Conservation (phyloP, 1,140 invertebrate genomes). For the Diabrotica undecimpunctata region DNA sequence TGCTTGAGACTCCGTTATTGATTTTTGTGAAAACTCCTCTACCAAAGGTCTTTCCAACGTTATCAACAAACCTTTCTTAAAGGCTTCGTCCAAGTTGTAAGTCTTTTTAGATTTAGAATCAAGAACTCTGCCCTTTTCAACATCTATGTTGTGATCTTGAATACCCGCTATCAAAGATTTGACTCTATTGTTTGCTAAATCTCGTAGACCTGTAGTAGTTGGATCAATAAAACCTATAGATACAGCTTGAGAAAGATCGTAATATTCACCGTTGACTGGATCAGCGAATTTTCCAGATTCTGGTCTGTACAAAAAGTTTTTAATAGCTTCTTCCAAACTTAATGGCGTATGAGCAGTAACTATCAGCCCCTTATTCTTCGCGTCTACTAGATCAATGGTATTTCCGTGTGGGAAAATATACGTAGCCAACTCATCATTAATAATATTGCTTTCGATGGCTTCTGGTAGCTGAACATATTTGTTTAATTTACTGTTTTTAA, state of each 20-base stretch:
- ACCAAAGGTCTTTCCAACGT: conserved; percentile 68
- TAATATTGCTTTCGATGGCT: conserved; percentile 68
- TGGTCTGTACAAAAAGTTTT: conserved; percentile 69
- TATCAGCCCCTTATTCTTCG: conserved; percentile 68
- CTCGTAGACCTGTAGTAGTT: conserved; percentile 71
- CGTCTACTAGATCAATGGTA: conserved; percentile 65
- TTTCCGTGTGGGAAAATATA: conserved; percentile 64
- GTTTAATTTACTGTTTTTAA: conserved; percentile 68
- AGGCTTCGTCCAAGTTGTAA: conserved; percentile 69
- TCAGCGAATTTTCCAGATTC: conserved; percentile 78
- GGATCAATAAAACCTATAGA: conserved; percentile 70
- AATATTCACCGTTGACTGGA: conserved; percentile 65
- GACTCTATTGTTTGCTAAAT: conserved; percentile 67
- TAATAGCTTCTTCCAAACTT: conserved; percentile 73
- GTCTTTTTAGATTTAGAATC: conserved; percentile 73
- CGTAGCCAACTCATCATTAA: conserved; percentile 68
- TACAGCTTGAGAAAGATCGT: conserved; percentile 70
- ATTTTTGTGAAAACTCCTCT: conserved; percentile 33
- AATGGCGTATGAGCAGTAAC: conserved; percentile 68
- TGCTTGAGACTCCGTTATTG: conserved; percentile 43
- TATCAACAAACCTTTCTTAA: conserved; percentile 69
- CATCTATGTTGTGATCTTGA: conserved; percentile 75
- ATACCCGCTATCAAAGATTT: conserved; percentile 72
- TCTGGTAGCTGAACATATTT: conserved; percentile 71
- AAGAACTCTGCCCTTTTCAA: conserved; percentile 68